Evolutionary conservation across 1,140 invertebrate genomes (phyloP), one percentile per base, ranked within the genome.

Genomic region (Colletes latitarsis): DNA sequence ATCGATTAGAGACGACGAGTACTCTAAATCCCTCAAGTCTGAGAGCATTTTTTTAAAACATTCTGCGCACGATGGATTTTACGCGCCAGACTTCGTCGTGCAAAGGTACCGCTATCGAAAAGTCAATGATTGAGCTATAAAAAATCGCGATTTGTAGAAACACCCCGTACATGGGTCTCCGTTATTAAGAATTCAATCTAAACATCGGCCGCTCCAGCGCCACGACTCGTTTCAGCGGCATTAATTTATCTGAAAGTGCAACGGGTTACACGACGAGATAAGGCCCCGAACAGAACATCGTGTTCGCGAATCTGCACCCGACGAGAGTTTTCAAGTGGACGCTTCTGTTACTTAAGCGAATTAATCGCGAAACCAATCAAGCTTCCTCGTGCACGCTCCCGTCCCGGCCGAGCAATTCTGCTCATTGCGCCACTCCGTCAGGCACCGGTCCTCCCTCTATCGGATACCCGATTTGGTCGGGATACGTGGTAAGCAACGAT

Each of bases 341-440:
- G 75, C 55, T 77, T 62, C 55, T 77, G 77, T 66, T 74, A 62
- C 77, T 63, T 80, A 73, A 80, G 71, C 77, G 77, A 57, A 80
- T 75, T 75, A 78, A 80, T 80, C 77, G 70, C 62, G 21, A 14
- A 73, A 63, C 77, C 72, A 80, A 75, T 80, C 77, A 58, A 80
- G 63, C 77, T 67, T 67, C 63, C 69, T 78, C 69, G 55, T 75
- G 77, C 77, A 79, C 69, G 69, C 39, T 52, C 30, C 46, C 68
- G 41, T 72, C 68, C 19, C 49, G 15, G 49, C 19, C 68, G 68
- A 71, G 39, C 58, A 46, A 12, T 55, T 53, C 73, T 6, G 49
- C 62, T 64, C 43, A 30, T 66, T 63, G 30, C 15, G 30, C 58
- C 43, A 14, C 41, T 41, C n/a, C 53, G 39, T 9, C 21, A 21